Base-by-base conservation (phyloP, 2,888 invertebrate genomes). In the Synanthedon andrenaeformis region DNA sequence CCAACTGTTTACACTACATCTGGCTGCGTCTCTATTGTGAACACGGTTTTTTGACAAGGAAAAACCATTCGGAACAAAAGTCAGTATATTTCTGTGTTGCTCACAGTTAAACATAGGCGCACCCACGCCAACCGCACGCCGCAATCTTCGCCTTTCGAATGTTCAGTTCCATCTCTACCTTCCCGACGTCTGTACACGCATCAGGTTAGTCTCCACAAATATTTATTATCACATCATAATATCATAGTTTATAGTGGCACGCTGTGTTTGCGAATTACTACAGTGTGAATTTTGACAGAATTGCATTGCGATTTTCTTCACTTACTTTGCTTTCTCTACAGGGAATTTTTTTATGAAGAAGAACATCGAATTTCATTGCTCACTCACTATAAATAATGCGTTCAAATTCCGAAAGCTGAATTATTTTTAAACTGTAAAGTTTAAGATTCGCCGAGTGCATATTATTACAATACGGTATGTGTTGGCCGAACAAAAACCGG, bases 61-160 rank as follows among this genome's bases (percentile, higher is more conserved):
- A 83, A 23, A 35, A 81, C 73, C 75, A 70, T 71, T 74, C 67
- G 67, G 74, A 83, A 83, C 83, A 85, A 83, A 83, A 84, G 84
- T 82, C 79, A 78, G 74, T 83, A 80, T 85, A 85, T 82, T 85
- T 83, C 74, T 71, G 85, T 82, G 78, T 79, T 72, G 84, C 84
- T 86, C 85, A 82, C 78, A 75, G 74, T 83, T 86, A 86, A 80
- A 84, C 86, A 82, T 85, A 85, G 86, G 74, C 70, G 72, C 86
- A 67, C 85, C 85, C 79, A 84, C 83, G 70, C 76, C 63, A 69
- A 73, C 66, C 74, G 57, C 63, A 65, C 75, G 71, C 65, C 70
- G 69, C 56, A 63, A 59, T 59, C 65, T 70, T 67, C 66, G 69
- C 60, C 65, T 68, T 60, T 59, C 65, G 59, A 59, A 63, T 59